These are phyloP conservation scores for Thereva unica DNA, from an alignment of 2,888 invertebrate genomes.

Conservation along the genomic window DNA sequence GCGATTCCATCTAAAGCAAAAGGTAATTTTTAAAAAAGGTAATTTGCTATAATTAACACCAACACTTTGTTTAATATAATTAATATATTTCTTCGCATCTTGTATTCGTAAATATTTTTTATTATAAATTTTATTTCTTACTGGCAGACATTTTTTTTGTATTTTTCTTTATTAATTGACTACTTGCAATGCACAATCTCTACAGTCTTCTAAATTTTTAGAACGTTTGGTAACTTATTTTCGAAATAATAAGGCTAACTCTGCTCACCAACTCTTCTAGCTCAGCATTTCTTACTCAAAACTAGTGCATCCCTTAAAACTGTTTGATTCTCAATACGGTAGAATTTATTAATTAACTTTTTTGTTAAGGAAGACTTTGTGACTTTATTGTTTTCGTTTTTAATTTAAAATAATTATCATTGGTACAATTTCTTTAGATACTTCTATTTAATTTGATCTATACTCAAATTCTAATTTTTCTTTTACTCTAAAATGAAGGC, in stretches of 20 bases:
- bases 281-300: background rate
- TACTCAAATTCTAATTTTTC: too few relatives aligned
- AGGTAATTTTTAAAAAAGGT: background rate
- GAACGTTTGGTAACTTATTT: background rate
- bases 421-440: conserved; percentile 18
- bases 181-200: background rate
- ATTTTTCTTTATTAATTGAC: background rate
- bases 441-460: conserved; percentile 5
- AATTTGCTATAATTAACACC: too few relatives aligned
- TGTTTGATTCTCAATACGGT: conserved; percentile 41
- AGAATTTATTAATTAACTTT: conserved; percentile 44
- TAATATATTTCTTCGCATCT: too few relatives aligned
- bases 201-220: background rate
- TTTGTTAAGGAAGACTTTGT: conserved; percentile 45
- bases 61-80: too few relatives aligned
- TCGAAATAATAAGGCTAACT: background rate
- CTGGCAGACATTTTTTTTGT: background rate
- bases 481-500: too few relatives aligned
- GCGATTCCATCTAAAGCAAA: conserved; percentile 1
- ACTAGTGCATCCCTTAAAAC: conserved; percentile 19
- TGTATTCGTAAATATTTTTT: too few relatives aligned
- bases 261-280: background rate
- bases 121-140: background rate
- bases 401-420: conserved; percentile 28
- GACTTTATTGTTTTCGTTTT: conserved; percentile 42